Base-by-base conservation (phyloP, 2,888 invertebrate genomes). In the Erebia palarica region DNA sequence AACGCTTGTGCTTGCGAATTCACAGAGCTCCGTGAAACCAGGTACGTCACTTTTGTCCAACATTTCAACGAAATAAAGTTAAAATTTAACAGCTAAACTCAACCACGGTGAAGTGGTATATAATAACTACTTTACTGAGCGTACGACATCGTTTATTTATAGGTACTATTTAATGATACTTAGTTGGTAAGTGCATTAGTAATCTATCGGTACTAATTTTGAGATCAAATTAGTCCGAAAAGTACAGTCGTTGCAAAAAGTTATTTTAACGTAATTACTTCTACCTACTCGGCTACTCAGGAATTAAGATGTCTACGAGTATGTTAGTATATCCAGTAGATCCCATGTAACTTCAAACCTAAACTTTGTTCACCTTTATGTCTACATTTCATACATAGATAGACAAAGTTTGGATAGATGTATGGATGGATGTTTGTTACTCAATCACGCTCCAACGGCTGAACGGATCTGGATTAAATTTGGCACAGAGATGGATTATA, bases 11-110 rank as follows among this genome's bases (percentile, higher is more conserved):
- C 92, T 91, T 61, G 88, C 89, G 36, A 94, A 84, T 76, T 94
- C 94, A 77, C 93, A 92, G 1, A 94, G 81, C 71, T 94, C 91
- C 3, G 89, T 85, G 79, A 92, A 94, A 74, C 85, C 86, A 1
- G 90, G 90, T n/a, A 75, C 58, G 18, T 66, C 71, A 65, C 78
- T 82, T n/a, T 80, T 86, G 59, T 85, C 85, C 18, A 87, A 81
- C 88, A 89, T 89, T 73, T 77, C 84, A 13, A 27, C 42, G 44
- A 18, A 65, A 18, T 84, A 14, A 27, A 47, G 44, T 14, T 60
- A 18, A 13, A 49, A 47, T 49, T 63, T 63, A 47, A 63, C 61
- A 57, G 58, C 7, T 14, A 44, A 66, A 66, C 55, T 21, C 61
- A 61, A 58, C 42, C 66, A 57, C 55, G 57, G 5, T 18, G 44